A percentile compares a stretch with the other conserved stretches of the same genome.
phyloP scores from a whole-genome alignment of 1,140 invertebrate genomes.

The Zaprionus inermis region DNA sequence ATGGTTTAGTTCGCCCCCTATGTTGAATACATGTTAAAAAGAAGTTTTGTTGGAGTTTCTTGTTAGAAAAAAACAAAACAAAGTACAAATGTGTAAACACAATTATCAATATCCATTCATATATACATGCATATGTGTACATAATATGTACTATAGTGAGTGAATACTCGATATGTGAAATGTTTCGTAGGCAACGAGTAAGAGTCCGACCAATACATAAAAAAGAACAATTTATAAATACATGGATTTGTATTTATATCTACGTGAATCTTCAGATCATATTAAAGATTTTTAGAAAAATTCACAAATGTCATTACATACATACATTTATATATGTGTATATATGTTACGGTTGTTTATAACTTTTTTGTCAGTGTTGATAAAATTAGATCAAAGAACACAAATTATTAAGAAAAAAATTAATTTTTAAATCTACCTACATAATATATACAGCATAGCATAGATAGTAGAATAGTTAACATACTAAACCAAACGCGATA shows the following conservation, averaged over 20 bases:
- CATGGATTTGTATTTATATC: neutral
- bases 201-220: neutral
- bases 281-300: neutral
- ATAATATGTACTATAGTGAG: neutral
- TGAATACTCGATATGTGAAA: neutral
- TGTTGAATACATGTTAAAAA: neutral
- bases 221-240: neutral
- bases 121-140: neutral
- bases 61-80: neutral
- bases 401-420: too few relatives aligned
- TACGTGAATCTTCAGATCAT: neutral
- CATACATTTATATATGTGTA: too few relatives aligned
- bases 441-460: too few relatives aligned
- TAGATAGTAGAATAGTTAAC: too few relatives aligned
- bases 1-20: neutral
- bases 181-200: neutral
- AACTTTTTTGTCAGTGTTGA: too few relatives aligned
- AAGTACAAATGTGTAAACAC: slow-evolving; percentile 40
- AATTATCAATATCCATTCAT: slow-evolving; percentile 26
- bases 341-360: too few relatives aligned
- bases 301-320: too few relatives aligned
- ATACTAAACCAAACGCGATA: too few relatives aligned
- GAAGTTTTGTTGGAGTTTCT: neutral
- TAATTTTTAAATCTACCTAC: too few relatives aligned
- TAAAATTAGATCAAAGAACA: too few relatives aligned